A percentile compares a stretch with the other conserved stretches of the same genome.
Evolutionary conservation across 2,797 vertebrate species (phyloP).

Genomic region (Chrosomus eos): DNA sequence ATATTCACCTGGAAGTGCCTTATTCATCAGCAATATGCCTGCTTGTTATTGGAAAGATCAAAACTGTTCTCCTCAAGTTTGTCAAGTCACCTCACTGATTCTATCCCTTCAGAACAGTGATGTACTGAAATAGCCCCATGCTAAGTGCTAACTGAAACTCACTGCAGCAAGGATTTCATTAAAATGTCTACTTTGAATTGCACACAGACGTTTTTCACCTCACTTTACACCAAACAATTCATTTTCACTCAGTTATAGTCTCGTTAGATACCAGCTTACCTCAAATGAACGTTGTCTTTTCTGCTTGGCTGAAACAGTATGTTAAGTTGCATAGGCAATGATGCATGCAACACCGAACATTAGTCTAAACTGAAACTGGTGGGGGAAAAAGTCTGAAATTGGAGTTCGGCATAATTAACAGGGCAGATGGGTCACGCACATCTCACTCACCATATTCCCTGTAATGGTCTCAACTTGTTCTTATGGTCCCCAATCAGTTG

Average conservation of each 20-base stretch:
- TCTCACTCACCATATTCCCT: slow-evolving; percentile 16
- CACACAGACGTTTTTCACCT: slow-evolving; percentile 34
- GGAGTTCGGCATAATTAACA: slow-evolving; percentile 21
- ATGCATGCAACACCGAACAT: slow-evolving; percentile 45
- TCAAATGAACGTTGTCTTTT: slow-evolving; percentile 39
- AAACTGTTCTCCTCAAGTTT: slow-evolving; percentile 10
- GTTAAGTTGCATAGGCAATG: slow-evolving; percentile 43
- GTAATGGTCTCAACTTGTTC: slow-evolving; percentile 25
- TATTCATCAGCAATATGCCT: background rate
- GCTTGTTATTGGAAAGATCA: slow-evolving; percentile 23
- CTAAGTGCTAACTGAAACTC: slow-evolving; percentile 29
- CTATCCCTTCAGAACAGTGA: slow-evolving; percentile 23
- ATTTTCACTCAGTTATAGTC: slow-evolving; percentile 34
- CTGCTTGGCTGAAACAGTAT: slow-evolving; percentile 44
- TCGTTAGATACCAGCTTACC: slow-evolving; percentile 28
- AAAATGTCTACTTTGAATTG: slow-evolving; percentile 35
- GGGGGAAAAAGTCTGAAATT: background rate
- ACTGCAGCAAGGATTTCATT: slow-evolving; percentile 35
- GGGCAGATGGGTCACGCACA: slow-evolving; percentile 32
- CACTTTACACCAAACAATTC: slow-evolving; percentile 41
- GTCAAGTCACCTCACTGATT: background rate
- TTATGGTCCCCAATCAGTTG: slow-evolving; percentile 27
- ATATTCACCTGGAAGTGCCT: slow-evolving; percentile 30
- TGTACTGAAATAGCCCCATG: slow-evolving; percentile 39
- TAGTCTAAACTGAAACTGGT: slow-evolving; percentile 34